These are phyloP conservation scores for Carapus acus DNA, from an alignment of 2,797 vertebrate genomes.

Conservation along the genomic window DNA sequence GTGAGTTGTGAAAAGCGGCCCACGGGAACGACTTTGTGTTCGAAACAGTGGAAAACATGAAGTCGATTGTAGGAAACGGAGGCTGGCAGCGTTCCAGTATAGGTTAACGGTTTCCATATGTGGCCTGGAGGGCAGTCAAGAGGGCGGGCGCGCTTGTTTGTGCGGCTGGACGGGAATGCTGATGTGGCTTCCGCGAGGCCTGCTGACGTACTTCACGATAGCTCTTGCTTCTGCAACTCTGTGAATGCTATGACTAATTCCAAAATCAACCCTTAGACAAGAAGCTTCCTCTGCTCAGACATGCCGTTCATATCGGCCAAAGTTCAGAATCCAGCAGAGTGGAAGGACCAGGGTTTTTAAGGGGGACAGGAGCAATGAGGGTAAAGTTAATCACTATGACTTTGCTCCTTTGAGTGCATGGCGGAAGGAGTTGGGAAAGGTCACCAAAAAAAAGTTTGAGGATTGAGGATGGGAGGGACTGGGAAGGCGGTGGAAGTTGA, in stretches of 20 bases:
- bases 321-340: background rate
- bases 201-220: background rate
- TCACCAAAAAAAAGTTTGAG: background rate
- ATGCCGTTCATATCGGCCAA: slow-evolving; percentile 14
- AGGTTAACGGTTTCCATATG: slow-evolving; percentile 61
- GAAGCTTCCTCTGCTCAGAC: slow-evolving; percentile 2
- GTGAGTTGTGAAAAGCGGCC: background rate
- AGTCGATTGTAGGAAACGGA: slow-evolving; percentile 23
- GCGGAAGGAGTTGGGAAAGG: slow-evolving; percentile 12
- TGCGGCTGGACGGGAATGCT: slow-evolving; percentile 40
- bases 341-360: slow-evolving; percentile 1
- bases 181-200: slow-evolving; percentile 49
- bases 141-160: slow-evolving; percentile 33
- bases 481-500: background rate
- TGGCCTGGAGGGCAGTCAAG: slow-evolving; percentile 13
- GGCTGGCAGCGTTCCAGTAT: slow-evolving; percentile 22
- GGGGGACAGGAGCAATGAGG: too few species aligned
- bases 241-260: too few species aligned
- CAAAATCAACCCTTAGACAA: slow-evolving; percentile 4
- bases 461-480: background rate
- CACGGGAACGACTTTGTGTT: background rate
- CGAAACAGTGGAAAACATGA: background rate
- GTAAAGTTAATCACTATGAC: slow-evolving; percentile 12
- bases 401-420: slow-evolving; percentile 11
- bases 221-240: too few species aligned